Evolutionary conservation across 1,140 invertebrate genomes (phyloP).

Genomic region (Semibalanus balanoides): DNA sequence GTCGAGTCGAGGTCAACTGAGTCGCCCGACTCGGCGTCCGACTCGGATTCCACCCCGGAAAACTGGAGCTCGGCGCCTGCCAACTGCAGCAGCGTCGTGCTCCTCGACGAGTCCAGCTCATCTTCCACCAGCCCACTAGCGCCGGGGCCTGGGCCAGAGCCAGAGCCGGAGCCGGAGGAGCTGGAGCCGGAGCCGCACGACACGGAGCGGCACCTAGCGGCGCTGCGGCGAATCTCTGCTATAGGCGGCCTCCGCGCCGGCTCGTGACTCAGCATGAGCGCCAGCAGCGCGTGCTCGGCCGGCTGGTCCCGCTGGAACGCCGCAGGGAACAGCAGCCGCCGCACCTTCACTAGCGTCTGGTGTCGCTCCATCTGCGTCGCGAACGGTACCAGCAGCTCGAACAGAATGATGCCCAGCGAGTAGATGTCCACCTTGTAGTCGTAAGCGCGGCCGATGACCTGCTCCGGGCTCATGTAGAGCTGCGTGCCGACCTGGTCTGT

Average conservation of each 20-base stretch:
- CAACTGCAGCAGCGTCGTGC: not conserved
- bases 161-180: no score
- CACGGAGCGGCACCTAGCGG: not conserved
- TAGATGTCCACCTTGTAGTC: constrained; percentile 95
- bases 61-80: not conserved
- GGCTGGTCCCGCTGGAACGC: constrained; percentile 47
- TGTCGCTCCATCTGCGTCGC: constrained; percentile 77
- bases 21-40: not conserved
- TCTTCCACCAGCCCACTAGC: not conserved
- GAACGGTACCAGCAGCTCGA: constrained; percentile 81
- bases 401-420: constrained; percentile 83
- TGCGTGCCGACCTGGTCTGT: constrained; percentile 69
- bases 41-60: not conserved
- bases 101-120: not conserved
- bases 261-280: constrained; percentile 55
- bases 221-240: constrained; percentile 43
- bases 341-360: constrained; percentile 41
- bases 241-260: constrained; percentile 61
- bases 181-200: not conserved
- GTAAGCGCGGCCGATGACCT: constrained; percentile 45
- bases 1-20: not conserved
- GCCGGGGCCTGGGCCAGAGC: no score
- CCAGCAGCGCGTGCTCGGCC: constrained; percentile 56
- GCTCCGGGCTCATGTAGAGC: constrained; percentile 96
- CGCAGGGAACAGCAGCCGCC: constrained; percentile 50